Base-by-base conservation (phyloP, 1,140 invertebrate genomes). In the Helicorthomorpha holstii region DNA sequence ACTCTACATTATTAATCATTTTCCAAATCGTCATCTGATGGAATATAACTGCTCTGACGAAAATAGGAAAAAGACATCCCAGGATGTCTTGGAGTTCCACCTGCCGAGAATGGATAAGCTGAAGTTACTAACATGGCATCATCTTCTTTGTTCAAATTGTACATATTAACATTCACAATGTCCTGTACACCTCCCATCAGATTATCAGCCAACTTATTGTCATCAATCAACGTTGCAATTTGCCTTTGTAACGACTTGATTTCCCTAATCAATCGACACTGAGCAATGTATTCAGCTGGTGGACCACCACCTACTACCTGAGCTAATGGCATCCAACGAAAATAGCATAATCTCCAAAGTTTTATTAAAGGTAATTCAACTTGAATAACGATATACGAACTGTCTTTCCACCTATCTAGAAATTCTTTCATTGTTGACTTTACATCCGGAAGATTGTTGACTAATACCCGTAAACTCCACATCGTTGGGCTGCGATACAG, bases 271-370 rank as follows among this genome's bases (percentile, higher is more conserved):
- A 59, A 25, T n/a, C 53, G n/a, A n/a, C 45, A 45, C 1, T 43
- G 48, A 12, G 53, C 27, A 3, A 72, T 64, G 62, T 82, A 81
- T 10, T 79, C 67, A 53, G 82, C 78, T 26, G 79, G 78, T 52
- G 66, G 69, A 0, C 85, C 85, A 43, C 85, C 84, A 52, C 77
- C 79, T 2, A 76, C 73, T 45, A 90, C 83, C 64, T 91, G 83
- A 0, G 89, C 72, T 12, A 83, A 75, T 3, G 81, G 78, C 61
- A 90, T 74, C 85, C 86, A 92, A 1, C 88, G 78, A 57, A 85
- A 81, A 68, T 90, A 94, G 68, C 85, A 91, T 61, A 87, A 85
- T 45, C 75, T 72, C 88, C 88, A 94, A n/a, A 93, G 63, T 48
- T 83, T 77, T 53, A 89, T 64, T 56, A 65, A 68, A 3, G 76